phyloP scores from a whole-genome alignment of 2,113 vertebrate species.

The Pomatorhinus ruficollis region DNA sequence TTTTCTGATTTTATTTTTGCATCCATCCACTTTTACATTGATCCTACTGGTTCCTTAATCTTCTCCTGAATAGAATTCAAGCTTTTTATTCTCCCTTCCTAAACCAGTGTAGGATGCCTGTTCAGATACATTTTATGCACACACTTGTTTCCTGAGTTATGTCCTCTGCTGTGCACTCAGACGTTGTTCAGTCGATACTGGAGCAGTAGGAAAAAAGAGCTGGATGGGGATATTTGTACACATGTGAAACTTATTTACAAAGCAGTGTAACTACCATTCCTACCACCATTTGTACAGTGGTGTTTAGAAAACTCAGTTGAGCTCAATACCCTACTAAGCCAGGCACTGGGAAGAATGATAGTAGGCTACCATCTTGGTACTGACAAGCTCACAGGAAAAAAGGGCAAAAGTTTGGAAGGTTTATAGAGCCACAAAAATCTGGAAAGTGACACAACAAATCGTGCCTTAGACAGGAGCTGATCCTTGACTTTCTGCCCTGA shows the following conservation, averaged over 20 bases:
- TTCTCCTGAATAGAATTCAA: not conserved
- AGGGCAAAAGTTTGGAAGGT: not conserved
- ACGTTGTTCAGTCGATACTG: not conserved
- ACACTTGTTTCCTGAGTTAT: not conserved
- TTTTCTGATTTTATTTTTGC: not conserved
- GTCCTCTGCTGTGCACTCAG: fast-evolving
- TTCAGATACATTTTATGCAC: not conserved
- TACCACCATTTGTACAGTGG: not conserved
- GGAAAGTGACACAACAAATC: not conserved
- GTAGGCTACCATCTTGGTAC: not conserved
- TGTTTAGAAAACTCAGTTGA: not conserved
- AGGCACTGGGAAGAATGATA: not conserved
- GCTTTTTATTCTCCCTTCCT: not conserved
- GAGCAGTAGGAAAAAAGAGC: not conserved
- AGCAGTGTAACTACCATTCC: not conserved
- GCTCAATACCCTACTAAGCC: not conserved
- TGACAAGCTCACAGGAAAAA: not conserved
- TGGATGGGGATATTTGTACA: not conserved
- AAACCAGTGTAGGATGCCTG: not conserved
- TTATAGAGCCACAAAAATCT: not conserved
- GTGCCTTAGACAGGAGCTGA: not conserved
- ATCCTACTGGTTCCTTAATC: not conserved
- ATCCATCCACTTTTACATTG: not conserved
- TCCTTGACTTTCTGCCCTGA: not conserved
- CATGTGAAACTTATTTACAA: not conserved